phyloP scores from a whole-genome alignment of 2,113 vertebrate genomes.

The Bufo gargarizans region DNA sequence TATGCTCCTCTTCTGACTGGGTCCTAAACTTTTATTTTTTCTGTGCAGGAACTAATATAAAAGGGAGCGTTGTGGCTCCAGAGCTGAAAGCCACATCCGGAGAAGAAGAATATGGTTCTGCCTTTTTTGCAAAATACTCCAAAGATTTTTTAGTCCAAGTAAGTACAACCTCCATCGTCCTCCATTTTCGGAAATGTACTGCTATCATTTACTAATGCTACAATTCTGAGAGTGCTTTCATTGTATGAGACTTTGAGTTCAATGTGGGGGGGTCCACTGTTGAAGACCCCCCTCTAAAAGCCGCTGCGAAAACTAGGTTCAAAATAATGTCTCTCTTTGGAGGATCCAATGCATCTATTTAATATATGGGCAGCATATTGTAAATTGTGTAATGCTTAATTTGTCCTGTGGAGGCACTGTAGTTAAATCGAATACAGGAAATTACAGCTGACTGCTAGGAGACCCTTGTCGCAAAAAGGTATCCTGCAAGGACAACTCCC shows the following conservation, averaged over 20 bases:
- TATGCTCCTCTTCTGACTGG: neutral
- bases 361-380: neutral
- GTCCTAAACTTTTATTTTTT: constrained; percentile 25
- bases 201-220: neutral
- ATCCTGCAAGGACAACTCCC: too few relatives aligned
- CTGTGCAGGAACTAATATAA: constrained; percentile 85
- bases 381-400: neutral
- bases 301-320: neutral
- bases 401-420: neutral
- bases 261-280: neutral
- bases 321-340: too few relatives aligned
- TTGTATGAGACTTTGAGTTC: neutral
- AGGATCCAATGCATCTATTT: neutral
- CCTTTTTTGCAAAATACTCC: constrained; percentile 91
- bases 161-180: constrained; percentile 39
- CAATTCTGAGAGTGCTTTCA: neutral
- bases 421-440: neutral
- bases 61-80: constrained; percentile 82
- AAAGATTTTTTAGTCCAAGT: constrained; percentile 91
- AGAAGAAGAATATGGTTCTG: constrained; percentile 79
- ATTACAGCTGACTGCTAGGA: too few relatives aligned
- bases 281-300: neutral
- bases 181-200: neutral
- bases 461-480: too few relatives aligned
- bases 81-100: constrained; percentile 73